Evolutionary conservation across 2,113 vertebrate genomes (phyloP), one percentile per base, ranked within the genome.

Genomic region (Festucalex cinctus): DNA sequence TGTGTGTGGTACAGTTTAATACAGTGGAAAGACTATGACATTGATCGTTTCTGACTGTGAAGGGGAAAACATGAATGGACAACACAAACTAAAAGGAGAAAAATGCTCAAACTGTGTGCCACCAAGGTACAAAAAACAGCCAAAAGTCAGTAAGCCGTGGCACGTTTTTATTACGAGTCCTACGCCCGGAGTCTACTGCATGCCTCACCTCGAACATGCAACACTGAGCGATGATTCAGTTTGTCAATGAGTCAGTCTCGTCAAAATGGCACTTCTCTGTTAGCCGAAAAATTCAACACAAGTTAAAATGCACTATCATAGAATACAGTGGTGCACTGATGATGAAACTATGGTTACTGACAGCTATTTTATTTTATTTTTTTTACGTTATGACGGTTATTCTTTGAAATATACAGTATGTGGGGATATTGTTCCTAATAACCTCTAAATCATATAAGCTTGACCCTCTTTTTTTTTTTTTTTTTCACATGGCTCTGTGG

Each of bases 141-240:
- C 22, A 36, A 74, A 65, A 63, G 37, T 16, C 26, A 67, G 53
- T 7, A 59, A 17, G 7, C 14, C 9, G 32, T 70, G 39, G 53
- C 51, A 63, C 24, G 54, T 60, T 76, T 68, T 43, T n/a, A 32
- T 39, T 57, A 36, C 22, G 20, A 62, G 49, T 80, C 67, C 58
- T 66, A 46, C 48, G 73, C 65, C 68, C 9, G 6, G 17, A 63
- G 61, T 62, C 66, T 19, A 57, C 59, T 58, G 7, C 63, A 68
- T 10, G 36, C 65, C 17, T 66, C 32, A 28, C 28, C 16, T 70
- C 16, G 2, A 63, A 67, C 63, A 60, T 60, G 19, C 39, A 46
- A 49, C 63, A 46, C 63, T n/a, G 26, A 49, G 63, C 26, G 9
- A 17, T 48, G 63, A 65, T 46, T 49, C 63, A 48, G 48, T 65